Evolutionary conservation across 2,888 invertebrate species (phyloP).

Genomic region (Habroteleia sp.): DNA sequence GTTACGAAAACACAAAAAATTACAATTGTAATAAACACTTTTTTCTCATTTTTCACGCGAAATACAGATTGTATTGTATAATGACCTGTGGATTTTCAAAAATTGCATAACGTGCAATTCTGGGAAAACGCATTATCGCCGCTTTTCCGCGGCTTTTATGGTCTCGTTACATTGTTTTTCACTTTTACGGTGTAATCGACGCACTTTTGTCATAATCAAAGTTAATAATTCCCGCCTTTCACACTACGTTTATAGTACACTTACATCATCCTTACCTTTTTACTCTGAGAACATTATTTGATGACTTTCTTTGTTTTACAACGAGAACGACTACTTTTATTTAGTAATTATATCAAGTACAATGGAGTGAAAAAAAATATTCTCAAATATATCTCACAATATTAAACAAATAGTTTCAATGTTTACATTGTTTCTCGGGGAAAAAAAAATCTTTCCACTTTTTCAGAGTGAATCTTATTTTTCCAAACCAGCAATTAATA

Average conservation of each 20-base stretch:
- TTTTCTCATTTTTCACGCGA: slow-evolving; percentile 14
- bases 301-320: slow-evolving; percentile 42
- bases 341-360: slow-evolving; percentile 32
- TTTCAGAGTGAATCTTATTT: no score
- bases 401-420: slow-evolving; percentile 7
- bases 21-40: slow-evolving; percentile 41
- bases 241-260: slow-evolving; percentile 49
- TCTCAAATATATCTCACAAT: slow-evolving; percentile 15
- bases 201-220: slow-evolving; percentile 50
- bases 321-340: slow-evolving; percentile 21
- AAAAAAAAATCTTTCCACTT: no score
- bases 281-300: slow-evolving; percentile 33
- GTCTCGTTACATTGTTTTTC: slow-evolving; percentile 35
- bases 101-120: slow-evolving; percentile 27
- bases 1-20: slow-evolving; percentile 43
- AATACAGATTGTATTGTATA: slow-evolving; percentile 24
- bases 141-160: slow-evolving; percentile 26
- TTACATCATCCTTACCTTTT: slow-evolving; percentile 43
- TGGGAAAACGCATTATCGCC: slow-evolving; percentile 8
- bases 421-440: not conserved
- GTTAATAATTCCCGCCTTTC: slow-evolving; percentile 38
- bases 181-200: slow-evolving; percentile 23
- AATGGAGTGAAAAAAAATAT: slow-evolving; percentile 35
- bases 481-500: no score
- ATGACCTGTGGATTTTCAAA: slow-evolving; percentile 29